Evolutionary conservation across 2,888 invertebrate genomes (phyloP).

Genomic region (Diachrysia chrysitis): DNA sequence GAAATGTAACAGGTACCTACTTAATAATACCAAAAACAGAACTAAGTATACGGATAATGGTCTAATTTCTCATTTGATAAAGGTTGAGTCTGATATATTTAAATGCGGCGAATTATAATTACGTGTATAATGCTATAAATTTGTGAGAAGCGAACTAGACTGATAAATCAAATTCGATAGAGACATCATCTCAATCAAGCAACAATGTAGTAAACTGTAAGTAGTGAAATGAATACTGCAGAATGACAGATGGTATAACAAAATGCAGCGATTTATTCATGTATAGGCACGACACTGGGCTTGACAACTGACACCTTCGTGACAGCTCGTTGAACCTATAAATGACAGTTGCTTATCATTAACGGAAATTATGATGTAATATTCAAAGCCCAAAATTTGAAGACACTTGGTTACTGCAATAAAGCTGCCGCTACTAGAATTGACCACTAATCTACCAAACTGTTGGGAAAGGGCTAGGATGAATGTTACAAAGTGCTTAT

Average conservation of each 20-base stretch:
- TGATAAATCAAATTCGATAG: background rate
- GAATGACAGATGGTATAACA: background rate
- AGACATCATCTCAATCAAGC: background rate
- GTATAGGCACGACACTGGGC: background rate
- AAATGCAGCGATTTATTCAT: constrained; percentile 4
- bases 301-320: background rate
- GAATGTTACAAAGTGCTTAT: constrained; percentile 38
- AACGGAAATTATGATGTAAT: background rate
- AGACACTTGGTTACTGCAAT: background rate
- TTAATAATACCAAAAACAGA: too few species aligned
- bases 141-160: too few species aligned
- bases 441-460: background rate
- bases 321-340: constrained; percentile 4
- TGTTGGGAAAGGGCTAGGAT: background rate
- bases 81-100: too few species aligned
- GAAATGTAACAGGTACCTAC: too few species aligned
- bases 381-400: background rate
- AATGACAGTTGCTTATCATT: background rate
- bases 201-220: constrained; percentile 4
- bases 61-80: too few species aligned
- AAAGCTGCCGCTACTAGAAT: background rate
- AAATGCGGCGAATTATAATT: too few species aligned
- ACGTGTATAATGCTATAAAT: too few species aligned
- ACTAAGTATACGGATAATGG: too few species aligned
- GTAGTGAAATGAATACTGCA: background rate